Evolutionary conservation across 2,113 vertebrate species (phyloP), one percentile per base, ranked within the genome.

Genomic region (Anoura caudifer): DNA sequence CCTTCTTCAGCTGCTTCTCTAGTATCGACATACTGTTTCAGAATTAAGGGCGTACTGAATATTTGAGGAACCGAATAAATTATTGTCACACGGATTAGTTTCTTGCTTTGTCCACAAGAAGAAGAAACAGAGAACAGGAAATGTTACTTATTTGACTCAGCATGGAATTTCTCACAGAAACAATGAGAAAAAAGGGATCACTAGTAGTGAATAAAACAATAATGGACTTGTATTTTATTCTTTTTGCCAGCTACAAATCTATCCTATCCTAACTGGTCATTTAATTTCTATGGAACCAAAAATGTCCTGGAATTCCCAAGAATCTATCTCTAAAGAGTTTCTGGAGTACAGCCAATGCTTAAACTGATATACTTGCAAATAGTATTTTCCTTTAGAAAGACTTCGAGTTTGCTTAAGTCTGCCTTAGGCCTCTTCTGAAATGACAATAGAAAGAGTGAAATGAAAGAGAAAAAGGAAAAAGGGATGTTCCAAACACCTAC

Each of bases 11-110:
- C 15, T 72, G 80, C 75, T 92, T 90, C 69, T 87, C 63, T 73
- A 87, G 47, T 38, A 81, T 5, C 26, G 76, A 81, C 76, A 96
- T 12, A 36, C 41, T 69, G 28, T n/a, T 90, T 94, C 72, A 94
- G 81, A 81, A 94, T 85, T 63, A 95, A 87, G 61, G 76, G 87
- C 69, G 86, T 72, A 90, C 79, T 45, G 70, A 87, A 52, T 41
- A 73, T 73, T 86, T 87, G 56, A 92, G 77, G 88, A 96, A 94
- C 45, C 54, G 47, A 96, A 93, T 88, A 96, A 79, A 90, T 86
- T 90, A 92, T 50, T 92, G 76, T 69, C 59, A 95, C 31, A 92
- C 72, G 83, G 45, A 94, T 75, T 76, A 47, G 70, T 88, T 45
- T 96, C 45, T 82, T 79, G 31, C 73, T 73, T 91, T 70, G 33